phyloP scores from a whole-genome alignment of 2,113 vertebrate genomes.

The Coreoperca whiteheadi region DNA sequence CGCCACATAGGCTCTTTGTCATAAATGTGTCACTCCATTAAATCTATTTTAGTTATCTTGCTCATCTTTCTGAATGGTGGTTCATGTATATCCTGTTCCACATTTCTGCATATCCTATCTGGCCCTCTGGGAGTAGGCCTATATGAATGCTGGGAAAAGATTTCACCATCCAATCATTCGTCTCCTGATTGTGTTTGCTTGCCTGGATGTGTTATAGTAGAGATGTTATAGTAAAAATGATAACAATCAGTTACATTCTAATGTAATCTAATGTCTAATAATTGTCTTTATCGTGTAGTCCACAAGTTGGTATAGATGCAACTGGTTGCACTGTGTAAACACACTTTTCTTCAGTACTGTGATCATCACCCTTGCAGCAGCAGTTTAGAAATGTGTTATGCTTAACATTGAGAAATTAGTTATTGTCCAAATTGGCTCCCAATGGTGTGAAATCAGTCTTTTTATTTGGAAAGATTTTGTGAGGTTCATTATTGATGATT shows the following conservation, averaged over 20 bases:
- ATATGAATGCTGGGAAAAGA: background rate
- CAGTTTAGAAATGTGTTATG: background rate
- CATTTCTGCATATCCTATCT: background rate
- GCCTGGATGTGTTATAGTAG: background rate
- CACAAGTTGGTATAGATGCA: background rate
- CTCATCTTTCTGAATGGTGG: conserved; percentile 31
- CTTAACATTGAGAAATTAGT: background rate
- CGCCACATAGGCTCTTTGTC: background rate
- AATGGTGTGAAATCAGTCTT: background rate
- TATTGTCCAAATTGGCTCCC: background rate
- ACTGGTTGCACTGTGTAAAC: background rate
- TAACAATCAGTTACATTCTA: background rate
- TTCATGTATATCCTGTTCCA: conserved; percentile 4
- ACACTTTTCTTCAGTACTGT: background rate
- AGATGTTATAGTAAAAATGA: background rate
- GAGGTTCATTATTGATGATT: background rate
- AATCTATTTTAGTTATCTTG: conserved; percentile 42
- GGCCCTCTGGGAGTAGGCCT: background rate
- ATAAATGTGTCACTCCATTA: background rate
- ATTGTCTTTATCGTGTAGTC: background rate
- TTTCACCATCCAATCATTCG: background rate
- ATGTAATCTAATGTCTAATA: background rate
- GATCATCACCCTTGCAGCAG: background rate
- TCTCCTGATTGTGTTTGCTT: background rate
- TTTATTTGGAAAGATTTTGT: background rate